These are phyloP conservation scores for Cheilosia scutellata DNA, from an alignment of 2,888 invertebrate genomes.

Conservation along the genomic window DNA sequence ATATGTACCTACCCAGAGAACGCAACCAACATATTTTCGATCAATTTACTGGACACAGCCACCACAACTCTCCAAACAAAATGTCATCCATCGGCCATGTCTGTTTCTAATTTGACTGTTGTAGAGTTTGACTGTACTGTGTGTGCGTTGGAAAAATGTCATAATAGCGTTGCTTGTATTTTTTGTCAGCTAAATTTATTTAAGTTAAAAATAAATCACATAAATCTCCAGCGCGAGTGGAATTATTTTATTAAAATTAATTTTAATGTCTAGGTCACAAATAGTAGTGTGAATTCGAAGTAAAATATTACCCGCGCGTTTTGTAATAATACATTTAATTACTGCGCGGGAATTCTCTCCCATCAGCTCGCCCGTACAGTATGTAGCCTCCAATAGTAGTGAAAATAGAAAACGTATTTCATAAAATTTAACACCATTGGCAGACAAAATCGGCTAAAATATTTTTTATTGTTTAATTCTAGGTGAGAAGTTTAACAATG, in stretches of 20 bases:
- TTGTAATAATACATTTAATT: neutral
- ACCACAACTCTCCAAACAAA: conserved; percentile 48
- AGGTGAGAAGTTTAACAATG: conserved; percentile 79
- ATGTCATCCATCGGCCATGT: conserved; percentile 10
- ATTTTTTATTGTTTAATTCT: conserved; percentile 60
- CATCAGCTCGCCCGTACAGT: conserved; percentile 41
- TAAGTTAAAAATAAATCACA: conserved; percentile 51
- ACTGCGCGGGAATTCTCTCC: conserved; percentile 53
- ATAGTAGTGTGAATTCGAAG: neutral
- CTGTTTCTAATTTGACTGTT: conserved; percentile 56
- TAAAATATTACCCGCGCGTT: neutral
- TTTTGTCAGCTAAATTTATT: conserved; percentile 13
- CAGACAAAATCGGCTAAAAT: conserved; percentile 45
- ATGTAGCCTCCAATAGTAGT: conserved; percentile 49
- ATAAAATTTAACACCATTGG: conserved; percentile 38
- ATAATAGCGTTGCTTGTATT: conserved; percentile 68
- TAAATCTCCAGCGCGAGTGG: neutral
- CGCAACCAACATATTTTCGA: too few species aligned
- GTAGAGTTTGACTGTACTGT: conserved; percentile 51
- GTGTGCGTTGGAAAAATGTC: conserved; percentile 61
- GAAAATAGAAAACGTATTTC: conserved; percentile 2
- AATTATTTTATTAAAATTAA: neutral
- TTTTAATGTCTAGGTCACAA: neutral
- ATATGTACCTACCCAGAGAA: too few species aligned
- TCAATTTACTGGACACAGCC: conserved; percentile 17